These are phyloP conservation scores for Plebejus argus DNA, from an alignment of 2,888 invertebrate genomes.

Conservation along the genomic window DNA sequence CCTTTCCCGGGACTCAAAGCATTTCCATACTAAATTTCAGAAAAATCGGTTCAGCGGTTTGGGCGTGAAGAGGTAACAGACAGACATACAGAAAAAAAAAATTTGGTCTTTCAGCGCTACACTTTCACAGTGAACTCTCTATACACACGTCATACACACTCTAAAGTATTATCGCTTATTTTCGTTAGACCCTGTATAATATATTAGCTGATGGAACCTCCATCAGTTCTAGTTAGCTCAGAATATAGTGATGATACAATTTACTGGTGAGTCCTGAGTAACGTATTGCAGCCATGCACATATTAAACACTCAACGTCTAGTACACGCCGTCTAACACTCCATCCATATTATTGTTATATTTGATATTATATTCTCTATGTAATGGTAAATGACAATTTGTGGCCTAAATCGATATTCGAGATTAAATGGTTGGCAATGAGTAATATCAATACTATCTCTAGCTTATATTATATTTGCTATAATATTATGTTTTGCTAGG, in stretches of 20 bases:
- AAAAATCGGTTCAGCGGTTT: too few species aligned
- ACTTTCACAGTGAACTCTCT: too few species aligned
- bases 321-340: slow-evolving; percentile 44
- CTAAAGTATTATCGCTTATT: too few species aligned
- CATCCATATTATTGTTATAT: slow-evolving; percentile 31
- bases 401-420: background rate
- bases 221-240: background rate
- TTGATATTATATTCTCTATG: slow-evolving; percentile 12
- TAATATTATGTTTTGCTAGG: too few species aligned
- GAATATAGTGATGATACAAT: background rate
- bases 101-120: too few species aligned
- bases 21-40: too few species aligned
- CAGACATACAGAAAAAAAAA: too few species aligned
- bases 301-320: slow-evolving; percentile 53
- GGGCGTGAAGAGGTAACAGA: too few species aligned
- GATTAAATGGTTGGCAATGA: background rate
- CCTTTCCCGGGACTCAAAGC: too few species aligned
- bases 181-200: too few species aligned
- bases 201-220: background rate
- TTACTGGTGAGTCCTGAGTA: background rate
- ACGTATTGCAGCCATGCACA: slow-evolving; percentile 43
- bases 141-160: too few species aligned
- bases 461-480: background rate
- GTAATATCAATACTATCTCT: background rate
- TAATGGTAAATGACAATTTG: background rate